Base-by-base conservation (phyloP, 2,888 invertebrate genomes). In the Drosophila nigricruria region DNA sequence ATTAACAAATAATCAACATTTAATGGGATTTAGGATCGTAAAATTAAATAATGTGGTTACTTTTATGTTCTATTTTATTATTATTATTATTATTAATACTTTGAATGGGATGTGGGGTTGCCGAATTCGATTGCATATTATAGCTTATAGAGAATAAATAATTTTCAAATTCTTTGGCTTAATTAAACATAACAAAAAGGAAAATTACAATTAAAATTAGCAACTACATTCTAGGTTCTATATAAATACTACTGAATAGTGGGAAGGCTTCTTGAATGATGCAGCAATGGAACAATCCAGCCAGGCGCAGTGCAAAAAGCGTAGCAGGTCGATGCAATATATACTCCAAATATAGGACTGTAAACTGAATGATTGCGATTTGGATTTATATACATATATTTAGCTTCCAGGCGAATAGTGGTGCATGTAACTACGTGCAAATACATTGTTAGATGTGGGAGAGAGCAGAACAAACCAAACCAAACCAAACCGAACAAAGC, bases 141-240 rank as follows among this genome's bases (percentile, higher is more conserved):
- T 23, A 56, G 38, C 23, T 34, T 0, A 52, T 10, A 16, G 9
- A 23, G 16, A 52, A 62, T 36, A 47, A 45, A 58, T 57, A 54
- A 36, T 45, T 61, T 52, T 53, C 38, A 63, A 63, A 54, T 49
- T 78, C 77, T 77, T 86, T 86, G 83, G 87, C 73, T 70, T 60
- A 73, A 75, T 27, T 64, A 52, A 43, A 56, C 52, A 69, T 62
- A 65, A 57, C 23, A 38, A 50, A 65, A 23, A 18, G 16, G 12
- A 47, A 52, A 38, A 53, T n/a, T 60, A 49, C 59, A 65, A 65
- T 67, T 56, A 23, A 20, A 16, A 16, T 30, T 61, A 63, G 10
- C 18, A 40, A 43, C 18, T 47, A 47, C n/a, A n/a, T 27, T 25
- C 32, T 36, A 61, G 8, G 18, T 9, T 34, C 50, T 56, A 67